phyloP scores from a whole-genome alignment of 2,113 vertebrate genomes.

The Lepisosteus oculatus region DNA sequence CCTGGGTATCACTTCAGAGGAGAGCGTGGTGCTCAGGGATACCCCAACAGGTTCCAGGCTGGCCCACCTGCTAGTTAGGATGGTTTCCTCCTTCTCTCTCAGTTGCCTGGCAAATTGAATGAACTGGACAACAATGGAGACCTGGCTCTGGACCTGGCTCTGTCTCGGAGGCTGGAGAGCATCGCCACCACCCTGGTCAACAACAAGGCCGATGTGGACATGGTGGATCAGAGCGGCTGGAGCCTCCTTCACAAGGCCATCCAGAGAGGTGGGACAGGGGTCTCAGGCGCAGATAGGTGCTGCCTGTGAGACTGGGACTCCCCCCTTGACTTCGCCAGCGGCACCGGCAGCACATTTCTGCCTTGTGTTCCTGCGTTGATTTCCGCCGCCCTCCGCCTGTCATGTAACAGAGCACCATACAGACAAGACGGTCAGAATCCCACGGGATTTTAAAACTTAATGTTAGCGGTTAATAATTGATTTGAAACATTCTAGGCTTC shows the following conservation, averaged over 20 bases:
- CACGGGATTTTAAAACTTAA: no score
- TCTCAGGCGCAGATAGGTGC: not conserved
- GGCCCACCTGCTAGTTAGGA: no score
- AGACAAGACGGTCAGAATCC: no score
- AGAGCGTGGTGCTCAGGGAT: no score
- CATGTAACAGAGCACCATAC: no score
- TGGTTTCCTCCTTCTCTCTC: not conserved
- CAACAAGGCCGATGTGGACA: slow-evolving; percentile 89
- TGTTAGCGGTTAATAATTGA: not conserved
- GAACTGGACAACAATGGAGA: slow-evolving; percentile 92
- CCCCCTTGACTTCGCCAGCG: no score
- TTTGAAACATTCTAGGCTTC: not conserved
- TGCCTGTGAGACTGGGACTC: no score
- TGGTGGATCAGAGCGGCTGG: slow-evolving; percentile 91
- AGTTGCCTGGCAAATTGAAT: slow-evolving; percentile 90
- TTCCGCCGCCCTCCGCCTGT: no score
- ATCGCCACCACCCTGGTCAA: slow-evolving; percentile 91
- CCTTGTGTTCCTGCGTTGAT: no score
- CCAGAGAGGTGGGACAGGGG: slow-evolving; percentile 76
- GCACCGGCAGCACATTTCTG: no score
- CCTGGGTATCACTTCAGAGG: no score
- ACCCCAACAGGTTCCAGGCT: no score
- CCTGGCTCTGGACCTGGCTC: slow-evolving; percentile 87
- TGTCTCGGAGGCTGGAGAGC: slow-evolving; percentile 83
- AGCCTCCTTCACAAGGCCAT: slow-evolving; percentile 96